These are phyloP conservation scores for Eristalis intricaria DNA, from an alignment of 2,888 invertebrate genomes.

Conservation along the genomic window DNA sequence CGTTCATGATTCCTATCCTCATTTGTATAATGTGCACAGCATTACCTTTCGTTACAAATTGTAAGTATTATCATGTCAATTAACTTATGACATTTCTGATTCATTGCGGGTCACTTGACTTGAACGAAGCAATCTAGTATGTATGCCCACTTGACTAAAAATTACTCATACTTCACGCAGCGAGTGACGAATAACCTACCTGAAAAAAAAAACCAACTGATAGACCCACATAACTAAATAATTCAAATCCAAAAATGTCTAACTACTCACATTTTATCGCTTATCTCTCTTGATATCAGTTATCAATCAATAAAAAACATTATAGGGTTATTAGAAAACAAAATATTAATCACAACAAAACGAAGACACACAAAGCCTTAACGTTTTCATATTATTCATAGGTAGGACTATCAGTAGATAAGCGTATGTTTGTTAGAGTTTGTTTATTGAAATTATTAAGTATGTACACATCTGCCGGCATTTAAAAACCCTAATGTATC, in stretches of 20 bases:
- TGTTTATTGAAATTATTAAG: neutral
- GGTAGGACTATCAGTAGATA: too few species aligned
- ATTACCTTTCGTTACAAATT: neutral
- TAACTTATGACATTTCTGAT: neutral
- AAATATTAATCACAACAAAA: neutral
- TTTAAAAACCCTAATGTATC: neutral
- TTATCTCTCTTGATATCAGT: conserved; percentile 1
- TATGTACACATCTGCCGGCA: neutral
- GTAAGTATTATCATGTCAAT: neutral
- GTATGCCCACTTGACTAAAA: neutral
- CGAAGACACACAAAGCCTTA: neutral
- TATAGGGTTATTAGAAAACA: neutral
- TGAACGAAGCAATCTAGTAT: neutral
- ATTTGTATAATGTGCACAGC: neutral
- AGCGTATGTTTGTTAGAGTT: neutral
- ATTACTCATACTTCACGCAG: neutral
- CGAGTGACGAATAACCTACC: neutral
- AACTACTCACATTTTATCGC: neutral
- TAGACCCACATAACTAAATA: neutral
- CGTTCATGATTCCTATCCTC: too few species aligned
- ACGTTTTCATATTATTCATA: neutral
- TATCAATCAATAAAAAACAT: conserved; percentile 6
- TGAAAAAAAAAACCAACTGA: neutral
- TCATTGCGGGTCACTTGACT: conserved; percentile 4
- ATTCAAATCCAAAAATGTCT: neutral